Conservation (phyloP, 2,113 vertebrate genomes). For the Melanostigma gelatinosum region DNA sequence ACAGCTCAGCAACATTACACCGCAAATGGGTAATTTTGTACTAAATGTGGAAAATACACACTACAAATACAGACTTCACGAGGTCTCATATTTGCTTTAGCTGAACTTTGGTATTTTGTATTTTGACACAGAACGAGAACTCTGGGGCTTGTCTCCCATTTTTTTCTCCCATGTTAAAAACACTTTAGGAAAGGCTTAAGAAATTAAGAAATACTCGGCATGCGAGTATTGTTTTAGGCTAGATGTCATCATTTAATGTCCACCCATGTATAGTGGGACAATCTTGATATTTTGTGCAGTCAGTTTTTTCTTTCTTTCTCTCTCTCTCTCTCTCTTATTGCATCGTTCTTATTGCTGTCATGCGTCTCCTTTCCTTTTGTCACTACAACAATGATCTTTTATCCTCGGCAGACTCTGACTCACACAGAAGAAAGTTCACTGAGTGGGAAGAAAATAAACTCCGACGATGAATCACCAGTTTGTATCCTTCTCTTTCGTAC, state of each 20-base stretch:
- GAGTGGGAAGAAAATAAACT: not conserved
- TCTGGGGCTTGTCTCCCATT: not conserved
- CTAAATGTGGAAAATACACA: no score
- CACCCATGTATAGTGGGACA: not conserved
- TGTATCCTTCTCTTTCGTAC: not conserved
- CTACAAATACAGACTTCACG: not conserved
- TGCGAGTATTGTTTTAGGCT: not conserved
- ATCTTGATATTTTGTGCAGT: not conserved
- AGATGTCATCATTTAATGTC: not conserved
- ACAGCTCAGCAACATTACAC: no score
- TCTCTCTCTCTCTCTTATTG: not conserved
- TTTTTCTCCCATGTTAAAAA: not conserved
- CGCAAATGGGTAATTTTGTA: no score
- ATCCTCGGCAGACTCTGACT: constrained; percentile 9
- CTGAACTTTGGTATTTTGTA: constrained; percentile 1
- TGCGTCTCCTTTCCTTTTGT: not conserved
- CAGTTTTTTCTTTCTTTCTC: not conserved
- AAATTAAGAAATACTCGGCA: not conserved
- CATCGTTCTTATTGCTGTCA: not conserved
- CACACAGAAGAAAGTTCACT: constrained; percentile 12
- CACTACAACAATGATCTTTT: constrained; percentile 13
- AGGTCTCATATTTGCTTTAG: constrained; percentile 7
- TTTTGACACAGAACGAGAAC: not conserved
- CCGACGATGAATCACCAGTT: constrained; percentile 6
- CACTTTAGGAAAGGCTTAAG: not conserved